phyloP scores from a whole-genome alignment of 2,888 invertebrate species.

The Drosophila macrospina region DNA sequence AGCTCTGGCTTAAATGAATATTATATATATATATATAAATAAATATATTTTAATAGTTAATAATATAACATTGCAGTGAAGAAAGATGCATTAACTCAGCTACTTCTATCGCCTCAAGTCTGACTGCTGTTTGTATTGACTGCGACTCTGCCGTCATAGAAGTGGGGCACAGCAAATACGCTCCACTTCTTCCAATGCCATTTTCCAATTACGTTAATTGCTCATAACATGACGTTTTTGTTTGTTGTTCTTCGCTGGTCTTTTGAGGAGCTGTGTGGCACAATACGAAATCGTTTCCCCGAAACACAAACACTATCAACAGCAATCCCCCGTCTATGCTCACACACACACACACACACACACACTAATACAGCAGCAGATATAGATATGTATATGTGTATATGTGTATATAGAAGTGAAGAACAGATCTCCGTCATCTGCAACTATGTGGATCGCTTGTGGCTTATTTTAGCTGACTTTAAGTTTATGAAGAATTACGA shows the following conservation, averaged over 20 bases:
- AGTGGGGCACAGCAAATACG: constrained; percentile 38
- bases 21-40: too few species aligned
- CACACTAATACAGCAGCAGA: constrained; percentile 1
- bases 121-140: constrained; percentile 2
- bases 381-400: constrained; percentile 17
- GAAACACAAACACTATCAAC: constrained; percentile 52
- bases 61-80: background rate
- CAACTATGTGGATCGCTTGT: constrained; percentile 50
- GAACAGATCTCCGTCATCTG: constrained; percentile 52
- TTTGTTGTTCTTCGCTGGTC: constrained; percentile 56
- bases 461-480: constrained; percentile 77
- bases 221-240: constrained; percentile 74
- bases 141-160: constrained; percentile 4
- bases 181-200: constrained; percentile 50
- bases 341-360: constrained; percentile 9
- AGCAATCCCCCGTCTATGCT: too few species aligned
- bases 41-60: background rate
- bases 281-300: constrained; percentile 69
- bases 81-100: background rate
- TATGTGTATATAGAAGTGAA: constrained; percentile 22
- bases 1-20: background rate
- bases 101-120: background rate
- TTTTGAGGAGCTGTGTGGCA: constrained; percentile 60
- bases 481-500: constrained; percentile 77
- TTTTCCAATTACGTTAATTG: constrained; percentile 79